A percentile compares a stretch with the other conserved stretches of the same genome.
These are phyloP conservation scores for Apodemia duryi DNA, from an alignment of 2,888 invertebrate genomes.

Conservation along the genomic window DNA sequence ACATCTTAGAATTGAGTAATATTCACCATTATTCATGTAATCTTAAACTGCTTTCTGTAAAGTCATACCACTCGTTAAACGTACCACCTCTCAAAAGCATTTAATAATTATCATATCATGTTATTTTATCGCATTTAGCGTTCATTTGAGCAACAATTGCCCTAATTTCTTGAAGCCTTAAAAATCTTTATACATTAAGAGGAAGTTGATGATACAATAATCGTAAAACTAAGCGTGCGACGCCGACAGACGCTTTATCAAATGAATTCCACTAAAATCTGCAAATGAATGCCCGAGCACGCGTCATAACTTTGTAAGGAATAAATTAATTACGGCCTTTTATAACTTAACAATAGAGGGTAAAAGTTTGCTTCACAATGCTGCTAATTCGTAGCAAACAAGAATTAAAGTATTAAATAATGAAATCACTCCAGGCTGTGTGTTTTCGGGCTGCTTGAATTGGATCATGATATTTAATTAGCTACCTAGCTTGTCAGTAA, in stretches of 20 bases:
- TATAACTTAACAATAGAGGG: conserved; percentile 16
- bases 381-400: conserved; percentile 8
- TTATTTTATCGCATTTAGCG: not conserved
- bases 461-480: not conserved
- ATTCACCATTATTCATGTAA: no score
- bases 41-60: no score
- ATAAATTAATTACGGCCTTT: conserved; percentile 55
- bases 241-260: conserved; percentile 27
- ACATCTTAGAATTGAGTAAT: no score
- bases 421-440: conserved; percentile 1
- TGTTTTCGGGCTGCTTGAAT: conserved; percentile 23
- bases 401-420: conserved; percentile 12
- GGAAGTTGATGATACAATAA: conserved; percentile 2
- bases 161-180: conserved; percentile 27
- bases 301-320: conserved; percentile 59
- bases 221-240: conserved; percentile 1
- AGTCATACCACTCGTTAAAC: no score
- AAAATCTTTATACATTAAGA: conserved; percentile 3
- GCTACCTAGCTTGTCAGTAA: not conserved
- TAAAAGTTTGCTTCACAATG: conserved; percentile 9
- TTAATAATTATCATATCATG: not conserved
- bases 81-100: not conserved
- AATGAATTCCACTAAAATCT: conserved; percentile 46
- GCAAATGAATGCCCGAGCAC: conserved; percentile 63
- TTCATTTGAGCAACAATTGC: conserved; percentile 15